Percentiles rank a stretch among this genome's conserved stretches.
phyloP scores from a whole-genome alignment of 1,140 invertebrate genomes.

The Drosophila sechellia region DNA sequence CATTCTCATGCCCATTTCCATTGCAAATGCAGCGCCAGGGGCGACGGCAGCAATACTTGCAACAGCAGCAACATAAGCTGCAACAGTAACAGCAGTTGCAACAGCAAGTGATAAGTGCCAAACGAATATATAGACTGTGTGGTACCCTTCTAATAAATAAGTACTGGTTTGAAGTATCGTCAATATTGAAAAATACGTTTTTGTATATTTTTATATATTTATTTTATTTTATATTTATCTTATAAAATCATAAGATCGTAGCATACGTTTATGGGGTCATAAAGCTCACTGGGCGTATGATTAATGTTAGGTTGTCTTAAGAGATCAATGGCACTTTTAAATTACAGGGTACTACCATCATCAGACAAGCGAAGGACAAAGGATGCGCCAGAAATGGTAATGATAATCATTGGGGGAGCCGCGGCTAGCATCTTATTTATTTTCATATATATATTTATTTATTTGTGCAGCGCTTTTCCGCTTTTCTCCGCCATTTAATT shows the following conservation, averaged over 20 bases:
- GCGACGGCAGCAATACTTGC: slow-evolving; percentile 10
- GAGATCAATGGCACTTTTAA: too few species aligned
- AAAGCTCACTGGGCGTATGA: neutral
- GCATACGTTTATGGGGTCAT: slow-evolving; percentile 4
- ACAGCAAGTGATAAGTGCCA: neutral
- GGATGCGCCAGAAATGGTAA: slow-evolving; percentile 57
- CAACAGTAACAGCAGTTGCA: slow-evolving; percentile 4
- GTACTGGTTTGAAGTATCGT: too few species aligned
- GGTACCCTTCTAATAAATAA: neutral
- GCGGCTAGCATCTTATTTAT: slow-evolving; percentile 19
- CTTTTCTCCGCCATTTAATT: slow-evolving; percentile 12
- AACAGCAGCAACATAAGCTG: slow-evolving; percentile 4
- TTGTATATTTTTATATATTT: too few species aligned
- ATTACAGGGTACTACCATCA: slow-evolving; percentile 13
- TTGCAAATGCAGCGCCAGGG: slow-evolving; percentile 67
- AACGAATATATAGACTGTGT: neutral
- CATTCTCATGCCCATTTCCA: slow-evolving; percentile 59
- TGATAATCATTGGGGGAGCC: slow-evolving; percentile 49
- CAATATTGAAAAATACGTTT: too few species aligned
- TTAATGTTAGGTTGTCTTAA: too few species aligned
- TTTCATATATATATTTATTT: slow-evolving; percentile 63
- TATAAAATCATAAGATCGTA: too few species aligned
- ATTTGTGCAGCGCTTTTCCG: slow-evolving; percentile 32
- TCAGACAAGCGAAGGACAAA: slow-evolving; percentile 38
- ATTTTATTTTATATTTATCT: too few species aligned